Evolutionary conservation across 2,797 vertebrate genomes (phyloP).

Genomic region (Trichosurus vulpecula): DNA sequence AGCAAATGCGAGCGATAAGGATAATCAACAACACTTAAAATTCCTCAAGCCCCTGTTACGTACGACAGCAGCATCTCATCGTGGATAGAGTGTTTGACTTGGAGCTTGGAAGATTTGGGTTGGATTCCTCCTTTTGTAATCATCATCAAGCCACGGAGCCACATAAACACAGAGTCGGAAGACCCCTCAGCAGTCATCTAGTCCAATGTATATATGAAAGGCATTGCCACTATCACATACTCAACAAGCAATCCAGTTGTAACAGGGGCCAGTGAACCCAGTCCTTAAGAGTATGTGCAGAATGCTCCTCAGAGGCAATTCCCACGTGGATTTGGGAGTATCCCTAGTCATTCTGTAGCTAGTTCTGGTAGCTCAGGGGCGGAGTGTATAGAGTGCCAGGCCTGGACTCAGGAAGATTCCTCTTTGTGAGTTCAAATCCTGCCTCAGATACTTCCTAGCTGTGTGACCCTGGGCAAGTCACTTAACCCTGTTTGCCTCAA

Average conservation of each 20-base stretch:
- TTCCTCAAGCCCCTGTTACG: background rate
- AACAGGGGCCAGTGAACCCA: background rate
- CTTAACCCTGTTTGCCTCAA: background rate
- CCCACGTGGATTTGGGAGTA: background rate
- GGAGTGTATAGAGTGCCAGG: background rate
- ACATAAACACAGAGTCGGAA: background rate
- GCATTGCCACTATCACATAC: background rate
- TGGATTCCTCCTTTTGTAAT: background rate
- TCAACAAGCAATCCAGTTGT: background rate
- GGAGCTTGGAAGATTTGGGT: background rate
- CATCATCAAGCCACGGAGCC: background rate
- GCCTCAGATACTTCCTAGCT: background rate
- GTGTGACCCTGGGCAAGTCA: background rate
- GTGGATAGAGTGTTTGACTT: background rate
- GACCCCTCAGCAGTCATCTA: background rate
- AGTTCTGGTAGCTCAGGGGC: background rate
- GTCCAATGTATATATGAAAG: background rate
- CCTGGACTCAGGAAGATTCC: background rate
- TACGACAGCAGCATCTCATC: background rate
- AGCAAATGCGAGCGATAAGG: conserved; percentile 2
- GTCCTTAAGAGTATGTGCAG: background rate
- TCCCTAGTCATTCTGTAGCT: background rate
- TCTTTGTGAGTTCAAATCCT: background rate
- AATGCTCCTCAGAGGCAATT: background rate
- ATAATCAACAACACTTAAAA: background rate